Conservation (phyloP, 2,113 vertebrate genomes). For the Balaeniceps rex region DNA sequence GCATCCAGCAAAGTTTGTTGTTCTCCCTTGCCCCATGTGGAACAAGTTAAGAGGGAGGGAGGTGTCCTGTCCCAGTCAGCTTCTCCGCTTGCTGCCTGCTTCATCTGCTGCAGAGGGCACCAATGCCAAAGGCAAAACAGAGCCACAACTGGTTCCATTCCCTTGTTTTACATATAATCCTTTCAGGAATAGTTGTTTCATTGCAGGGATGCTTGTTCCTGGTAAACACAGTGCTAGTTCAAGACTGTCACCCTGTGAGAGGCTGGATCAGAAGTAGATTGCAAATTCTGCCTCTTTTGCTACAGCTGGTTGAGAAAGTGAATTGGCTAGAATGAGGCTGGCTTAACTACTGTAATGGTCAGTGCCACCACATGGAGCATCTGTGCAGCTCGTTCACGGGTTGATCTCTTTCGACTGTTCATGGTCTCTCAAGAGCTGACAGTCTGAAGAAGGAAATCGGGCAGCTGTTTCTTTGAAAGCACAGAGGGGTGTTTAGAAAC, state of each 20-base stretch:
- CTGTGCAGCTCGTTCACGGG: neutral
- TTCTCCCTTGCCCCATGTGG: neutral
- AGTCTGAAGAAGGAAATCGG: neutral
- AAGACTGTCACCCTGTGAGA: neutral
- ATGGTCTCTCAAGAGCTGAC: neutral
- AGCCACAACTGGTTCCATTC: neutral
- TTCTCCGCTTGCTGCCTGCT: neutral
- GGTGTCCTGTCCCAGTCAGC: neutral
- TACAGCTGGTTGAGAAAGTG: neutral
- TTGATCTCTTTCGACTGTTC: neutral
- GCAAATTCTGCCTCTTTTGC: neutral
- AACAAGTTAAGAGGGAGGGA: neutral
- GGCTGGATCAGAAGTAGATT: neutral
- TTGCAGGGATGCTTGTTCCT: neutral
- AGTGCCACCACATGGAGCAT: neutral
- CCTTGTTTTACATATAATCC: neutral
- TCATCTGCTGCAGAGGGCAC: neutral
- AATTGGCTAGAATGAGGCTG: neutral
- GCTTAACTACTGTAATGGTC: neutral
- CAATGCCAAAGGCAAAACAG: neutral
- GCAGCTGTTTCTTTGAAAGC: neutral
- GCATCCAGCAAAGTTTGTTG: neutral
- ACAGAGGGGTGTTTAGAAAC: neutral
- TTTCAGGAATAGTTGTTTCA: neutral
- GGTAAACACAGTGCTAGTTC: neutral